Evolutionary conservation across 1,140 invertebrate species (phyloP), one percentile per base, ranked within the genome.

Genomic region (Achroia grisella): DNA sequence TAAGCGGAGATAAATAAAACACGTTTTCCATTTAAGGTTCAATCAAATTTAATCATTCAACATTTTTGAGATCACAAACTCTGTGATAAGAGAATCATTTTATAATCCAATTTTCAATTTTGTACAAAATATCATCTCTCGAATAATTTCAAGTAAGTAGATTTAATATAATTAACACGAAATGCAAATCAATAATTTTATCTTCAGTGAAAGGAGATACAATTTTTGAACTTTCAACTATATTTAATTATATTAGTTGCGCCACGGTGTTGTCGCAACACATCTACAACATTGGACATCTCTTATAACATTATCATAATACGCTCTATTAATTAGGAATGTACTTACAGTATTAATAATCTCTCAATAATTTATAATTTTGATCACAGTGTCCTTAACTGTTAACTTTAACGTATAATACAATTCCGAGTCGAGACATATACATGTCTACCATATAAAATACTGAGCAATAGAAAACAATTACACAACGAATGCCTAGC

Each of bases 341-440:
- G 77, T 82, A 81, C 73, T 82, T 80, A 82, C 61, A 74, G 72
- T 80, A 80, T 72, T 80, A 75, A 84, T 78, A 81, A 85, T 81
- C 77, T 85, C 77, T 85, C 75, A 85, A 82, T 82, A 85, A 78
- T 85, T 85, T 81, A 81, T 85, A 85, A 85, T 85, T 85, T 85
- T 73, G 78, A 85, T 85, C 81, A 85, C 81, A 85, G 81, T 79
- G 62, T 75, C 58, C 75, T 85, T 85, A 75, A 85, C 77, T 85
- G 81, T 82, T 82, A 82, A 82, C 61, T 71, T 80, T 81, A 82
- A 85, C 77, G 65, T 80, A 76, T 76, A 66, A 70, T 76, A 84
- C 76, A 82, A 81, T 78, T 81, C 74, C 75, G 71, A 78, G 66
- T 79, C 62, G 69, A 70, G 71, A 75, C 73, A 65, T 71, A 49